phyloP scores from a whole-genome alignment of 2,888 invertebrate genomes.

The Drosophila demipolita region DNA sequence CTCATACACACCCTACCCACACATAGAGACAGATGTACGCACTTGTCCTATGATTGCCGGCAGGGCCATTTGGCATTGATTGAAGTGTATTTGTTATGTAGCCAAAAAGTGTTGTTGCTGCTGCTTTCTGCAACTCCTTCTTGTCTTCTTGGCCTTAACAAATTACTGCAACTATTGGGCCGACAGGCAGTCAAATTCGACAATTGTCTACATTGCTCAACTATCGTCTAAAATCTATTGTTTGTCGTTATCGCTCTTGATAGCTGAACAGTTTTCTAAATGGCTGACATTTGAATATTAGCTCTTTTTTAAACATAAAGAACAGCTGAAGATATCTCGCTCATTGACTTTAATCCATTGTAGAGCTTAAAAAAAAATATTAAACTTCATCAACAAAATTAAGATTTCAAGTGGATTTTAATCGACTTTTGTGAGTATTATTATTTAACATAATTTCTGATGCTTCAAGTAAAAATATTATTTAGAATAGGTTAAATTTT shows the following conservation, averaged over 20 bases:
- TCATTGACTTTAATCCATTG: neutral
- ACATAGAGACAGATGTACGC: slow-evolving; percentile 30
- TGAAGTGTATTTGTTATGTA: slow-evolving; percentile 78
- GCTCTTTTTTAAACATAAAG: neutral
- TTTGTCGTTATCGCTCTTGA: slow-evolving; percentile 34
- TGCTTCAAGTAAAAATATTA: neutral
- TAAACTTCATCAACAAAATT: neutral
- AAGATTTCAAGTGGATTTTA: neutral
- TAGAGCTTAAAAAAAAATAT: neutral
- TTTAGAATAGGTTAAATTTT: neutral
- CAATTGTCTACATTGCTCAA: slow-evolving; percentile 52
- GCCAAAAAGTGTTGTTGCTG: slow-evolving; percentile 63
- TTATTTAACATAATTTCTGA: neutral
- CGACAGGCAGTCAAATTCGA: slow-evolving; percentile 48
- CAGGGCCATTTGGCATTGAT: slow-evolving; percentile 77
- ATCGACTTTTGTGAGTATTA: neutral
- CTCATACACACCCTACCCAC: slow-evolving; percentile 14
- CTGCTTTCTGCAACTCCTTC: slow-evolving; percentile 38
- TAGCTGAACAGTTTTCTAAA: slow-evolving; percentile 24
- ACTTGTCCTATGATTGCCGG: slow-evolving; percentile 68
- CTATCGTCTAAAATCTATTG: slow-evolving; percentile 42
- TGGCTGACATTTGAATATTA: neutral
- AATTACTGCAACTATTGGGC: slow-evolving; percentile 64
- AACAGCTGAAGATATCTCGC: neutral
- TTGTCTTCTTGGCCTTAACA: slow-evolving; percentile 36